Evolutionary conservation across 2,797 vertebrate genomes (phyloP).

Genomic region (Meriones psammophilus): DNA sequence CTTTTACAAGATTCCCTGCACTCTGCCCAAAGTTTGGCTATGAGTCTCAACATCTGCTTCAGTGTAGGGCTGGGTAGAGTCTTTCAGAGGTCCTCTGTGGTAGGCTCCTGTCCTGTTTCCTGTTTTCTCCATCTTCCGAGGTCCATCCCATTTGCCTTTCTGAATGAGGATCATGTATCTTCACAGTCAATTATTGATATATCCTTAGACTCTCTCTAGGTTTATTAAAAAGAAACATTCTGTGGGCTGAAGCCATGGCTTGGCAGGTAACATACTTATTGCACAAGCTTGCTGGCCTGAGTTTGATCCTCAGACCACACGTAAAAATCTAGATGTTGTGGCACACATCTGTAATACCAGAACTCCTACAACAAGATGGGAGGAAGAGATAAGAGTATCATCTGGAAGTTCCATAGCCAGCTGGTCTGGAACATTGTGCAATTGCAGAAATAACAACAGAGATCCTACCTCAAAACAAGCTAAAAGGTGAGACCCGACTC

Average conservation of each 20-base stretch:
- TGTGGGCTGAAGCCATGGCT: background rate
- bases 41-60: too few relatives aligned
- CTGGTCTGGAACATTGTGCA: background rate
- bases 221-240: background rate
- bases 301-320: background rate
- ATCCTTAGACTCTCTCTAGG: background rate
- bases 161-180: background rate
- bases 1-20: too few relatives aligned
- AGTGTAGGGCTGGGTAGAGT: too few relatives aligned
- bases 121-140: too few relatives aligned
- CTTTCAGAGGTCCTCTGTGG: too few relatives aligned
- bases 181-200: conserved; percentile 30
- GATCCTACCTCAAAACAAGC: background rate
- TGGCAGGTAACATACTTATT: background rate
- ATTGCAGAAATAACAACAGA: background rate
- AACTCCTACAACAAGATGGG: background rate
- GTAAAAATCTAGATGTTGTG: background rate
- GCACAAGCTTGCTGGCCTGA: background rate
- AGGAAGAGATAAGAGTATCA: background rate
- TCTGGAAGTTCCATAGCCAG: background rate
- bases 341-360: conserved; percentile 1
- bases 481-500: background rate
- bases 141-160: too few relatives aligned
- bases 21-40: too few relatives aligned
- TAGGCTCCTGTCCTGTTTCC: too few relatives aligned